Evolutionary conservation across 1,140 invertebrate genomes (phyloP).

Genomic region (Diplogasteroides magnus): DNA sequence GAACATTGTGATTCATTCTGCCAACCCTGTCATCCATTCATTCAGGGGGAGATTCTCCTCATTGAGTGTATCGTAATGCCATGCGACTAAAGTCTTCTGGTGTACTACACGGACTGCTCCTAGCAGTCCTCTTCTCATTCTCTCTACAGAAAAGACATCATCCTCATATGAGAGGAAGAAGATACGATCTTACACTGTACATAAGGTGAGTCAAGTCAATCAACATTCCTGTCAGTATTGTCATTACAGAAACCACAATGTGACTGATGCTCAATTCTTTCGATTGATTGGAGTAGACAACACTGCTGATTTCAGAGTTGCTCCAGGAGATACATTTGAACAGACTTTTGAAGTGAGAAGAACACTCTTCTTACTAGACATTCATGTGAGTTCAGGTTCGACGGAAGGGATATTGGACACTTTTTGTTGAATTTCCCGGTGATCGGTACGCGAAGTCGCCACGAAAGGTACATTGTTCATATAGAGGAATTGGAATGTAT

Average conservation of each 20-base stretch:
- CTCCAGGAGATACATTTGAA: constrained; percentile 51
- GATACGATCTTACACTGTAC: constrained; percentile 27
- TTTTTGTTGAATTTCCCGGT: constrained; percentile 52
- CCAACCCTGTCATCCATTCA: too few relatives aligned
- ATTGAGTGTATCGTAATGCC: too few relatives aligned
- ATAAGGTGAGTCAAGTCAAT: constrained; percentile 17
- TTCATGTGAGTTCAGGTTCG: constrained; percentile 34
- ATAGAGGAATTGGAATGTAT: background rate
- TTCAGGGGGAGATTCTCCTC: too few relatives aligned
- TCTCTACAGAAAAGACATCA: constrained; percentile 8
- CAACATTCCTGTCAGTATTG: constrained; percentile 13
- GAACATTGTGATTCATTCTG: too few relatives aligned
- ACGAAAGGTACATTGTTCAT: constrained; percentile 33
- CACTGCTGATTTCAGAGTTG: constrained; percentile 50
- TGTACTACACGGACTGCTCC: too few relatives aligned
- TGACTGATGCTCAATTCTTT: constrained; percentile 52
- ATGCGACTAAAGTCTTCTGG: too few relatives aligned
- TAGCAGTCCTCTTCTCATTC: constrained; percentile 15
- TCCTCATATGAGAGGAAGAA: constrained; percentile 21
- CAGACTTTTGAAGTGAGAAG: constrained; percentile 47
- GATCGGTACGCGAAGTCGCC: constrained; percentile 53
- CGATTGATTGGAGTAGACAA: constrained; percentile 52
- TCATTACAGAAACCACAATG: constrained; percentile 50
- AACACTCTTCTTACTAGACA: too few relatives aligned
- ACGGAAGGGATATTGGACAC: constrained; percentile 52